Evolutionary conservation across 2,113 vertebrate species (phyloP).

Genomic region (Ellobius talpinus): DNA sequence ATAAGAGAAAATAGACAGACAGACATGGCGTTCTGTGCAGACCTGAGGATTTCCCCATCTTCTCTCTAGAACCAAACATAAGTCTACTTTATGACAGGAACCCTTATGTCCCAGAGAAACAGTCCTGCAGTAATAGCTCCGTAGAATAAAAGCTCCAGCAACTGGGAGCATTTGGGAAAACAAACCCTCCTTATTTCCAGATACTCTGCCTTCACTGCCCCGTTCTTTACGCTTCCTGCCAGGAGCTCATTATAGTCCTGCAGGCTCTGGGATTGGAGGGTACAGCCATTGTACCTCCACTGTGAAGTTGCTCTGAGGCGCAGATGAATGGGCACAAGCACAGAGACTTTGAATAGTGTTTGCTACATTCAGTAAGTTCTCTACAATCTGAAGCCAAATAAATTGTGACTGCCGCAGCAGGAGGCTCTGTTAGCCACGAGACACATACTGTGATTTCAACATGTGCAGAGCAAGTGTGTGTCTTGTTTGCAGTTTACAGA

Average conservation of each 20-base stretch:
- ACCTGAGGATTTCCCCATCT: not conserved
- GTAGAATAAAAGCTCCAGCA: not conserved
- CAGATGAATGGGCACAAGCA: not conserved
- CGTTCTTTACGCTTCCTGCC: not conserved
- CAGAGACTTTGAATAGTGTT: not conserved
- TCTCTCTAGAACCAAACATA: slow-evolving; percentile 51
- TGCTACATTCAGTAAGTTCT: not conserved
- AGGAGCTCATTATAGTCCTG: not conserved
- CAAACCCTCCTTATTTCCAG: not conserved
- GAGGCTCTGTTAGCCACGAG: not conserved
- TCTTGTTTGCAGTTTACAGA: not conserved
- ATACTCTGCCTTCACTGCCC: not conserved
- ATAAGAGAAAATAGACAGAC: not conserved
- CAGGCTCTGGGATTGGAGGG: not conserved
- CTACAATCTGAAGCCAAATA: not conserved
- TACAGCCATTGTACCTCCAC: fast-evolving
- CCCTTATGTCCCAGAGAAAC: slow-evolving; percentile 28
- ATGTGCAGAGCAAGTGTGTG: not conserved
- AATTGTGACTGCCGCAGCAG: fast-evolving
- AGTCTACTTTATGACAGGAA: slow-evolving; percentile 31
- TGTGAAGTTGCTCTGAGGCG: not conserved
- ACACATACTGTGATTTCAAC: not conserved
- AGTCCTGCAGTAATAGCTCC: not conserved
- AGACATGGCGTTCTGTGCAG: not conserved
- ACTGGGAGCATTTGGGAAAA: slow-evolving; percentile 8